Conservation (phyloP, 2,113 vertebrate genomes). For the Clinocottus analis region DNA sequence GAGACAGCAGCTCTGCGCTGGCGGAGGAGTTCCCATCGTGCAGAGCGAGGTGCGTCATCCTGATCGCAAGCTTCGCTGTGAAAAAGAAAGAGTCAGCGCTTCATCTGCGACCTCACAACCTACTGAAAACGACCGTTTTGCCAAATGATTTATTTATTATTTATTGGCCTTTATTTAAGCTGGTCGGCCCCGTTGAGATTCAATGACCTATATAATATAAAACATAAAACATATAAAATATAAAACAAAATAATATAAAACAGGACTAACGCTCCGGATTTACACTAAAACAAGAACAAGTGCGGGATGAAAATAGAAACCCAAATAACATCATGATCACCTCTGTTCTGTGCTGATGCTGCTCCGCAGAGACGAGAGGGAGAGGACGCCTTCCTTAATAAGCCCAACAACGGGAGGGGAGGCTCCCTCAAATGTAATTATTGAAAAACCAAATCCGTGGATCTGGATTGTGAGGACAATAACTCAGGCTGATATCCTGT, state of each 20-base stretch:
- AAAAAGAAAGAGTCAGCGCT: too few species aligned
- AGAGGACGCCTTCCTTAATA: slow-evolving; percentile 50
- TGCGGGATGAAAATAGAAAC: not conserved
- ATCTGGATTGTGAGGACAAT: slow-evolving; percentile 75
- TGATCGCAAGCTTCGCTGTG: not conserved
- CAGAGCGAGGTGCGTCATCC: slow-evolving; percentile 15
- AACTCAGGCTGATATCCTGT: slow-evolving; percentile 72
- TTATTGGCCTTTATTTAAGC: too few species aligned
- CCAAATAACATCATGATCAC: not conserved
- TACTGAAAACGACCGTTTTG: too few species aligned
- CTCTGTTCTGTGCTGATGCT: slow-evolving; percentile 4
- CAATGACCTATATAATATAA: too few species aligned
- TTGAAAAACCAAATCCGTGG: slow-evolving; percentile 73
- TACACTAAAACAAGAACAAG: too few species aligned
- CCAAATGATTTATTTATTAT: too few species aligned
- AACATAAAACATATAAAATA: too few species aligned
- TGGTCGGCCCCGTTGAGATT: too few species aligned
- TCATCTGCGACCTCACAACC: too few species aligned
- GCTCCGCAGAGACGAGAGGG: slow-evolving; percentile 8
- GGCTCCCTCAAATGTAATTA: slow-evolving; percentile 57
- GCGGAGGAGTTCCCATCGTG: slow-evolving; percentile 53
- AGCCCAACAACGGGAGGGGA: slow-evolving; percentile 39
- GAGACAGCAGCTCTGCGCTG: slow-evolving; percentile 64
- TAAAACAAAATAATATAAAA: too few species aligned
- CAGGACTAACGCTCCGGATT: too few species aligned